phyloP scores from a whole-genome alignment of 2,113 vertebrate species.

The Columbina picui region DNA sequence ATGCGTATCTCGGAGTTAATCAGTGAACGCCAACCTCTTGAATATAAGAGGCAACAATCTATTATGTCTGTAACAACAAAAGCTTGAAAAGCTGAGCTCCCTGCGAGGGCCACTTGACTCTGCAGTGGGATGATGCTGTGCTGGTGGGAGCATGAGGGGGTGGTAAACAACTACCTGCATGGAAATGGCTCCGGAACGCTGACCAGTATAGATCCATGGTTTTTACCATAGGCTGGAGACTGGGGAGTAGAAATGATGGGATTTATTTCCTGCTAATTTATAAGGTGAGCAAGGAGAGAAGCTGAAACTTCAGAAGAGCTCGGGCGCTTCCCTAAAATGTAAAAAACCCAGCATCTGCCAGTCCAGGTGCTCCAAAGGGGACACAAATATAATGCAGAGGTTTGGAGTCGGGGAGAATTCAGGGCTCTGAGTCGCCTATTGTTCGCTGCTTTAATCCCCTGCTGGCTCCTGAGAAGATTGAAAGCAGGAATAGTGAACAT shows the following conservation, averaged over 20 bases:
- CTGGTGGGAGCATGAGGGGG: neutral
- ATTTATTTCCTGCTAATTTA: neutral
- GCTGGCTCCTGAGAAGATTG: slow-evolving; percentile 21
- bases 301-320: neutral
- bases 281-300: neutral
- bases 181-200: neutral
- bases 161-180: neutral
- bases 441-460: slow-evolving; percentile 38
- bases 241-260: neutral
- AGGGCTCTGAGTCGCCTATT: slow-evolving; percentile 14
- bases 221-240: neutral
- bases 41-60: neutral
- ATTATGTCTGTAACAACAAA: slow-evolving; percentile 1
- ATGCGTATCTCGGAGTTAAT: neutral
- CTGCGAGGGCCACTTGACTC: neutral
- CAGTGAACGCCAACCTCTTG: neutral
- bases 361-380: neutral
- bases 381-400: neutral
- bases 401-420: neutral
- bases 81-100: slow-evolving; percentile 20
- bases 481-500: slow-evolving; percentile 26
- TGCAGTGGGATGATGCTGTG: neutral
- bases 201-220: neutral
- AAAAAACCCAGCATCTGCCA: neutral
- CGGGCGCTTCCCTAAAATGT: neutral